These are phyloP conservation scores for Emydoidea blandingii DNA, from an alignment of 2,797 vertebrate genomes.

Conservation along the genomic window DNA sequence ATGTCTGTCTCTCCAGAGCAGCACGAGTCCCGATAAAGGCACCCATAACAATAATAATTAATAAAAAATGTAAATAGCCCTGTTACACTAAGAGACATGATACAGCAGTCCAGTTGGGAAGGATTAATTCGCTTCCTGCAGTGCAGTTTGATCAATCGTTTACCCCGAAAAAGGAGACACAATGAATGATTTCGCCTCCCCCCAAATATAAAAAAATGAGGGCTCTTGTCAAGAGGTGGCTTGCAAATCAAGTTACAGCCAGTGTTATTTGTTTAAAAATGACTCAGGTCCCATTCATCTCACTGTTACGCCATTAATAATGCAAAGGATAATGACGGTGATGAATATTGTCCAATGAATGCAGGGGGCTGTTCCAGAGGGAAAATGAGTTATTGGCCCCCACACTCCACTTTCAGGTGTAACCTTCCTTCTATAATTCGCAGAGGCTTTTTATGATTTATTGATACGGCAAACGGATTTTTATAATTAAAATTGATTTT, in stretches of 20 bases:
- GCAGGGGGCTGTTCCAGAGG: neutral
- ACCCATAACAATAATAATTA: neutral
- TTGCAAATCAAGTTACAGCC: slow-evolving; percentile 69
- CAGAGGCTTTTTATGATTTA: slow-evolving; percentile 58
- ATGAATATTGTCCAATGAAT: slow-evolving; percentile 53
- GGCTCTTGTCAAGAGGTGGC: slow-evolving; percentile 13
- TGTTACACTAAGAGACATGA: neutral
- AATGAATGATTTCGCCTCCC: neutral
- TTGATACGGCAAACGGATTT: slow-evolving; percentile 74
- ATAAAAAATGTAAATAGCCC: slow-evolving; percentile 41
- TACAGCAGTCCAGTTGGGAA: neutral
- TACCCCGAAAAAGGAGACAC: neutral
- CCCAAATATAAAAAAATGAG: slow-evolving; percentile 10
- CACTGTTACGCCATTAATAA: slow-evolving; percentile 47
- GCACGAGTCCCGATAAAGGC: fast-evolving
- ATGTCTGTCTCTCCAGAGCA: neutral
- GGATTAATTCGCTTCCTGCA: neutral
- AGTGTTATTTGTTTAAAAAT: slow-evolving; percentile 43
- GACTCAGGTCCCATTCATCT: slow-evolving; percentile 6
- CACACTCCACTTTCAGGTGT: slow-evolving; percentile 61
- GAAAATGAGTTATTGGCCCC: slow-evolving; percentile 61
- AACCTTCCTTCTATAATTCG: slow-evolving; percentile 49
- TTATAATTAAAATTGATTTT: slow-evolving; percentile 85
- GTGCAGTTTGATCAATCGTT: neutral
- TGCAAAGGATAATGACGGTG: slow-evolving; percentile 45